phyloP scores from a whole-genome alignment of 2,888 invertebrate genomes.

The Strigamia maritima region DNA sequence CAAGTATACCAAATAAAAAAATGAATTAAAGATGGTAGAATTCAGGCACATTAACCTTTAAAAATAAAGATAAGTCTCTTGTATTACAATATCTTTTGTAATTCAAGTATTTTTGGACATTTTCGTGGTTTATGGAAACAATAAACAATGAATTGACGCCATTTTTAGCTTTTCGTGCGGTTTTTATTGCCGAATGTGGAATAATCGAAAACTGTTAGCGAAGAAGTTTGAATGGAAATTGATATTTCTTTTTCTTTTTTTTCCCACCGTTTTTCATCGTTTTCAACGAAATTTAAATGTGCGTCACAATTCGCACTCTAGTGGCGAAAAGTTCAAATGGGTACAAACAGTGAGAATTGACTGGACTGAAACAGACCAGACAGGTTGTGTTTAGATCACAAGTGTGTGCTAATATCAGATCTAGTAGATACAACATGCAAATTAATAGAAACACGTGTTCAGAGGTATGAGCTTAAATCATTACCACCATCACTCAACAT shows the following conservation, averaged over 20 bases:
- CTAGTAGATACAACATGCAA: slow-evolving; percentile 29
- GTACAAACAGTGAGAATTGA: neutral
- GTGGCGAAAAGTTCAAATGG: slow-evolving; percentile 30
- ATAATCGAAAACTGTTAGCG: too few species aligned
- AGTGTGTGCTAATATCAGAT: neutral
- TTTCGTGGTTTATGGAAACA: neutral
- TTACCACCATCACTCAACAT: slow-evolving; percentile 9
- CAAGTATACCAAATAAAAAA: neutral
- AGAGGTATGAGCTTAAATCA: neutral
- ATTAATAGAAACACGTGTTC: neutral
- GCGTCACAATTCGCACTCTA: slow-evolving; percentile 26
- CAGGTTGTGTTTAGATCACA: slow-evolving; percentile 22
- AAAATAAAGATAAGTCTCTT: neutral
- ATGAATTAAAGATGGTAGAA: neutral
- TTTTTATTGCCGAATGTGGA: too few species aligned
- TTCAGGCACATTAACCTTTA: neutral
- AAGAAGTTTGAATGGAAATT: too few species aligned
- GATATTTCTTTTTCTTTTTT: too few species aligned
- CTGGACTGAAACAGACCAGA: slow-evolving; percentile 22
- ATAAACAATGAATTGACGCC: too few species aligned
- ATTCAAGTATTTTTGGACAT: too few species aligned
- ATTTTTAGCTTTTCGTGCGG: too few species aligned
- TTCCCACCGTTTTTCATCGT: too few species aligned
- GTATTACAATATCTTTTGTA: neutral
- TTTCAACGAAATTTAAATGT: neutral